Base-by-base conservation (phyloP, 2,113 vertebrate species). In the Aspidoscelis tigris region DNA sequence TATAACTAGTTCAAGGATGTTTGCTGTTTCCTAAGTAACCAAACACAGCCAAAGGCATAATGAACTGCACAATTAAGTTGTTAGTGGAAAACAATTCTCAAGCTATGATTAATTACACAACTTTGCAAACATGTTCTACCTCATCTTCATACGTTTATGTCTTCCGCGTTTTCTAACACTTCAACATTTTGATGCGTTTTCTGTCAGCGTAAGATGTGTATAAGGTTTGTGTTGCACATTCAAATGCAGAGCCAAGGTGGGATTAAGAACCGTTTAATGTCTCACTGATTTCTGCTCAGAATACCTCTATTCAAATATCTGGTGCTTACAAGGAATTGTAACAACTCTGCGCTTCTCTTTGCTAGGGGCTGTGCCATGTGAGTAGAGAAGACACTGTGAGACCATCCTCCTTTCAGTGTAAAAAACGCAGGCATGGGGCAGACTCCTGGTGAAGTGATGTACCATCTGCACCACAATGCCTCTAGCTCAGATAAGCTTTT, bases 11-110 rank as follows among this genome's bases (percentile, higher is more conserved):
- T 83, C 33, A 79, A 84, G 7, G 21, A 65, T 79, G 22, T 61
- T 53, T 53, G 43, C 21, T 26, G 58, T 26, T 66, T 74, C 76
- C 70, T 79, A 80, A 41, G 77, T 53, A 80, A 79, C 83, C 71
- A 41, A 61, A 43, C 68, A 79, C 70, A 79, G 43, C 21, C 55
- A 66, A 53, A 47, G 4, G 73, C 9, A 33, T 66, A 47, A 66
- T 79, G 66, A 85, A 65, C 12, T 5, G 22, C 8, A 11, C 76
- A 72, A 74, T 76, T 47, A 55, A 47, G 21, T 76, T n/a, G 53
- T 55, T 76, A 76, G 53, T 50, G 26, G 73, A 33, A 75, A 55
- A n/a, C 73, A 26, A 33, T 69, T 69, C 26, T 10, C 21, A 84
- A 84, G 24, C 50, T 70, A 44, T 61, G 39, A 71, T 78, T 78